Evolutionary conservation across 2,113 vertebrate species (phyloP).

Genomic region (Zootoca vivipara): DNA sequence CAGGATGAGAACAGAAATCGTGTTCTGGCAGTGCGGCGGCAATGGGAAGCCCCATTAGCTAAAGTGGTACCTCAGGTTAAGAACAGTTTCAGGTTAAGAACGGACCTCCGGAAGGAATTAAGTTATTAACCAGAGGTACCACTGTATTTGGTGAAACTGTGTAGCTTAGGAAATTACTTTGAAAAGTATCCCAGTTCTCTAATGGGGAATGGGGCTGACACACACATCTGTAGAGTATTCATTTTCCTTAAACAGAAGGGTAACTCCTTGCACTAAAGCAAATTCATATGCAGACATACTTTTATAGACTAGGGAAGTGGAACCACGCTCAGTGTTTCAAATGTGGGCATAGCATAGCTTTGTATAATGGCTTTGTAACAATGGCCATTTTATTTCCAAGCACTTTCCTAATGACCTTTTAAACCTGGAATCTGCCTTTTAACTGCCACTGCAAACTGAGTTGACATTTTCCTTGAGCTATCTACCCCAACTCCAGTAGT

Average conservation of each 20-base stretch:
- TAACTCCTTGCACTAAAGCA: background rate
- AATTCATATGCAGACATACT: background rate
- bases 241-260: background rate
- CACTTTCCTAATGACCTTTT: background rate
- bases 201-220: background rate
- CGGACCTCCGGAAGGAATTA: too few relatives aligned
- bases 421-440: background rate
- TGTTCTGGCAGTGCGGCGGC: too few relatives aligned
- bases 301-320: background rate
- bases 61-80: too few relatives aligned
- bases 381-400: background rate
- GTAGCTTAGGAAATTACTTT: conserved; percentile 10
- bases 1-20: too few relatives aligned
- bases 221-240: background rate
- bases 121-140: too few relatives aligned
- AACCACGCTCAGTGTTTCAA: background rate
- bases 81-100: too few relatives aligned
- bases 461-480: background rate
- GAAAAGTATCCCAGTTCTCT: background rate
- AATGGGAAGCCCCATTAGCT: too few relatives aligned
- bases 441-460: background rate
- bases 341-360: background rate
- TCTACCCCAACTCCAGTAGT: background rate
- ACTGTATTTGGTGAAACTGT: too few relatives aligned
- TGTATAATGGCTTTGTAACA: background rate